phyloP scores from a whole-genome alignment of 2,113 vertebrate species.

The Eidolon helvum region DNA sequence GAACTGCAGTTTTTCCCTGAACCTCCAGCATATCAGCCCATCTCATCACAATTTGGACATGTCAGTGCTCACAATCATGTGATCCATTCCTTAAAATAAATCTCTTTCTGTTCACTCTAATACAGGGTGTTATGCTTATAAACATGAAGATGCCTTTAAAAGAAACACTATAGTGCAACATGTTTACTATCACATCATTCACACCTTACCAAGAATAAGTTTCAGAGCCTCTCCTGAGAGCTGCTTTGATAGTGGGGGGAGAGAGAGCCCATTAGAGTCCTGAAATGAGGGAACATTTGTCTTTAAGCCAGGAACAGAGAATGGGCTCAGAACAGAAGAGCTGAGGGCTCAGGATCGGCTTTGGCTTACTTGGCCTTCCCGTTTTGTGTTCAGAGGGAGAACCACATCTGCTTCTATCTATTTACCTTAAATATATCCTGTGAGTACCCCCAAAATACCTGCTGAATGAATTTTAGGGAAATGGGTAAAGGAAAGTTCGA shows the following conservation, averaged over 20 bases:
- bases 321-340: not conserved
- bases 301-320: not conserved
- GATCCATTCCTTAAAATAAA: not conserved
- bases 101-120: not conserved
- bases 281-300: not conserved
- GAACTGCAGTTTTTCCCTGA: not conserved
- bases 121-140: not conserved
- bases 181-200: not conserved
- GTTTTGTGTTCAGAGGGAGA: not conserved
- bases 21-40: not conserved
- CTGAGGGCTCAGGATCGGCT: not conserved
- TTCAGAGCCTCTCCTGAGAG: not conserved
- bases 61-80: not conserved
- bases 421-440: not conserved
- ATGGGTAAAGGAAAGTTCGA: not conserved
- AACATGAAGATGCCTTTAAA: not conserved
- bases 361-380: not conserved
- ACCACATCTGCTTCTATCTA: not conserved
- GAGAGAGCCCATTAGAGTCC: not conserved
- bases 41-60: not conserved
- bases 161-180: not conserved
- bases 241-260: not conserved
- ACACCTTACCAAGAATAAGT: not conserved
- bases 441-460: not conserved
- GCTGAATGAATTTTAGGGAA: not conserved